A percentile compares a stretch with the other conserved stretches of the same genome.
These are phyloP conservation scores for Xiphorhynchus erythropygius DNA, from an alignment of 2,797 vertebrate species.

Conservation along the genomic window DNA sequence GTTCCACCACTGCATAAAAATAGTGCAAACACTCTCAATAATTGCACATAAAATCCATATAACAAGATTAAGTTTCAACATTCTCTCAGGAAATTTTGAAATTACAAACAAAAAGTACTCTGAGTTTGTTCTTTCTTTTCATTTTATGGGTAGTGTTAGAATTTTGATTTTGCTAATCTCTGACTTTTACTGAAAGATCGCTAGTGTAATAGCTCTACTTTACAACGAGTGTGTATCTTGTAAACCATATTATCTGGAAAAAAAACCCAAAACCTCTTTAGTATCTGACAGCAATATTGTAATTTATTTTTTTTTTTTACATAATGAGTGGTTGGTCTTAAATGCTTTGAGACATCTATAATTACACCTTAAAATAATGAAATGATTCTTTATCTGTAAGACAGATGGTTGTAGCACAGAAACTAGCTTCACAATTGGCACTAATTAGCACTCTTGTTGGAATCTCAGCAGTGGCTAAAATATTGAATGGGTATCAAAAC, in stretches of 20 bases:
- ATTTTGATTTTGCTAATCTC: background rate
- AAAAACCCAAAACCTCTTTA: background rate
- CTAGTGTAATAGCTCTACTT: background rate
- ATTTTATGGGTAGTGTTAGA: background rate
- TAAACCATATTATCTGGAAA: background rate
- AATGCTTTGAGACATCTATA: slow-evolving; percentile 12
- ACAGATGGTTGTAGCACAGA: slow-evolving; percentile 44
- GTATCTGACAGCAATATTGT: background rate
- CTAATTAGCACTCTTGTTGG: slow-evolving; percentile 55
- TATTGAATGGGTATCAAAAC: slow-evolving; percentile 47
- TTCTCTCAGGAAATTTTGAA: background rate
- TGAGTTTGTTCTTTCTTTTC: background rate
- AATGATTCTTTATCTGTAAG: slow-evolving; percentile 34
- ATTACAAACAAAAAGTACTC: background rate
- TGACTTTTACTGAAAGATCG: background rate
- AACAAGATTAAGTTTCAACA: background rate
- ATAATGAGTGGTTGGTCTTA: slow-evolving; percentile 11
- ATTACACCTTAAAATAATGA: slow-evolving; percentile 59
- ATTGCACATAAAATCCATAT: background rate
- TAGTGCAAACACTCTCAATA: background rate
- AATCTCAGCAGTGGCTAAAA: slow-evolving; percentile 38
- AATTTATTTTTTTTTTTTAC: background rate
- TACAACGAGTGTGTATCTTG: background rate
- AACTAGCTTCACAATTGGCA: slow-evolving; percentile 26
- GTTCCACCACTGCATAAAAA: background rate